Base-by-base conservation (phyloP, 1,140 invertebrate genomes). In the Aphaenogaster ashmeadi region DNA sequence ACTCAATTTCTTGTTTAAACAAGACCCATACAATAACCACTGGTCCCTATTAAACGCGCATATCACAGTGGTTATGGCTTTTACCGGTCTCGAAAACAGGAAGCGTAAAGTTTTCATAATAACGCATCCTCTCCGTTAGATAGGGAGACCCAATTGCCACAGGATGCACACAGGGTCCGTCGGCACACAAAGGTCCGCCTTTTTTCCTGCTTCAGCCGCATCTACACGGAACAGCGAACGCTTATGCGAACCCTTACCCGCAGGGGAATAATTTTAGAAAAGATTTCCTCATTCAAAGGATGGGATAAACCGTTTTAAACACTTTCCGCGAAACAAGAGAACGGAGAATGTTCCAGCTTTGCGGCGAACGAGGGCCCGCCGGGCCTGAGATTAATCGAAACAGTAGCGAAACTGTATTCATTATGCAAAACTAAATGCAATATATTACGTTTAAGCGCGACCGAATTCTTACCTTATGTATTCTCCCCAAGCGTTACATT, bases 101-200 rank as follows among this genome's bases (percentile, higher is more conserved):
- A 91, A 88, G 90, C 87, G 74, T 72, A 86, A 89, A 90, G 87
- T 91, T 91, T 91, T 91, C 91, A 92, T 92, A 91, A 92, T 91
- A 91, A 91, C 89, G 89, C 87, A 88, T 90, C 89, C 90, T 91
- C 87, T 86, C 88, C 89, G 85, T 38, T 86, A 75, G 89, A 91
- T 86, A 87, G 81, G 90, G 83, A 91, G 88, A 91, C 91, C 88
- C 88, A 89, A 90, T 92, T 83, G 88, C 90, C 88, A 83, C 88
- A 91, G 90, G 86, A 91, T 90, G 91, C 88, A 90, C 91, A 91
- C 88, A 87, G 90, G 91, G 89, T 90, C 87, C 79, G 77, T 41
- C 77, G 58, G 56, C 62, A 90, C 62, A 90, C 87, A 89, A 92
- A 92, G 91, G 90, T 87, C 54, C 74, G 58, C 79, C 89, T 85